Percentiles rank a stretch among this genome's conserved stretches.
Evolutionary conservation across 2,888 invertebrate species (phyloP).

Genomic region (Drosophila mercatorum): DNA sequence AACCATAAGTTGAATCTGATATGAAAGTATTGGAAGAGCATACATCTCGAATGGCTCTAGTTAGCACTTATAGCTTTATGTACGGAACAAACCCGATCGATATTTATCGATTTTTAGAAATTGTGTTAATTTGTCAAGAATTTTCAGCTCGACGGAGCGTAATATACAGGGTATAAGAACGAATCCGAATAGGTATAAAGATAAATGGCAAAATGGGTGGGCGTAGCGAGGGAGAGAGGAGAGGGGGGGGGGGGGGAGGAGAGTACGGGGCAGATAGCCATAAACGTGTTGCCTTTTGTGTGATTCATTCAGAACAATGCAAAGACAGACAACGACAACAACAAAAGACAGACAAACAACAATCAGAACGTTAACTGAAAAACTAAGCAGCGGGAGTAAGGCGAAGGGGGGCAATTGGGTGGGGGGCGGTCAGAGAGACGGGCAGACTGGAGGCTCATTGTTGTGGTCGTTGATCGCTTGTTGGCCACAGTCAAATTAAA

Average conservation of each 20-base stretch:
- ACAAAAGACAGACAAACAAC: conserved; percentile 19
- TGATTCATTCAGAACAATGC: conserved; percentile 65
- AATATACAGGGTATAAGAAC: neutral
- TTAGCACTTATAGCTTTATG: neutral
- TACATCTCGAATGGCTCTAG: neutral
- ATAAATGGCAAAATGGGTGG: conserved; percentile 6
- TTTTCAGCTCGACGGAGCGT: neutral
- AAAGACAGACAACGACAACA: conserved; percentile 23
- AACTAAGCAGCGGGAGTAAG: conserved; percentile 32
- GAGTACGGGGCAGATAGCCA: conserved; percentile 29
- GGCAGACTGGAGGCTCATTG: conserved; percentile 25
- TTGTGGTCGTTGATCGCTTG: conserved; percentile 72
- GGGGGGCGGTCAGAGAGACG: neutral
- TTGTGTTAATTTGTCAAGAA: neutral
- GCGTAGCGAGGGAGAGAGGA: neutral
- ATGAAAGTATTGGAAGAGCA: no score
- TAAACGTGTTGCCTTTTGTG: conserved; percentile 59
- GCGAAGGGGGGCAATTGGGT: neutral
- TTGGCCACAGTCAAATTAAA: conserved; percentile 71
- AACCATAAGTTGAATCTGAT: neutral
- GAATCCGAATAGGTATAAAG: neutral
- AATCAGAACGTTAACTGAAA: conserved; percentile 46
- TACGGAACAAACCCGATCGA: neutral
- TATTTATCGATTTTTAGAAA: conserved; percentile 3
- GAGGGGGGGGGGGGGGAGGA: neutral